phyloP scores from a whole-genome alignment of 2,888 invertebrate species.

The Rhingia rostrata region DNA sequence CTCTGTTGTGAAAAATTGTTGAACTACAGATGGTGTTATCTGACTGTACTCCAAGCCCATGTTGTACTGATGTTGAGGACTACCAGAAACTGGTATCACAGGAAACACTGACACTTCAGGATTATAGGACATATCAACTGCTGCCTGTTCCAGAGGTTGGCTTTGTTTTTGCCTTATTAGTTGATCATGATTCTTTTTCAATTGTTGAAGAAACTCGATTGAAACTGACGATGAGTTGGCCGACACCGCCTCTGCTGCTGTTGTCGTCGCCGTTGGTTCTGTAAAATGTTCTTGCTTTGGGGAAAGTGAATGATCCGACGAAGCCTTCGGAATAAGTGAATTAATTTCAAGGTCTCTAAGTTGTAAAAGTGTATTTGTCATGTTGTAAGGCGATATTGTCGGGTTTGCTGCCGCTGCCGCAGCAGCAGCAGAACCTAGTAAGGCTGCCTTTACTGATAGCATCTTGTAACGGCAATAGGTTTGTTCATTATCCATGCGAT shows the following conservation, averaged over 20 bases:
- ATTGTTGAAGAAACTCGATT: constrained; percentile 62
- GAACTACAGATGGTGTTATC: constrained; percentile 38
- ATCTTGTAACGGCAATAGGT: constrained; percentile 76
- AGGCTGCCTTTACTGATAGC: constrained; percentile 61
- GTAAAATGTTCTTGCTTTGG: constrained; percentile 2
- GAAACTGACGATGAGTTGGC: constrained; percentile 5
- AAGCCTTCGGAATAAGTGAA: constrained; percentile 14
- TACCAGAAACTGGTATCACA: background rate
- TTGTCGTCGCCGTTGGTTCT: background rate
- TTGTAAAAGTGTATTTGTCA: constrained; percentile 38
- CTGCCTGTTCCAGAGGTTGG: background rate
- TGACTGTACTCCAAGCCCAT: constrained; percentile 9
- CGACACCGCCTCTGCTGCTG: too few species aligned
- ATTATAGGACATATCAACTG: background rate
- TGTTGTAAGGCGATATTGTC: constrained; percentile 8
- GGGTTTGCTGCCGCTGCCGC: constrained; percentile 12
- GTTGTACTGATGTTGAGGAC: constrained; percentile 35
- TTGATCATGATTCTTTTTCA: constrained; percentile 62
- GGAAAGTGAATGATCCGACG: constrained; percentile 2
- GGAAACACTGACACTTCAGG: constrained; percentile 13
- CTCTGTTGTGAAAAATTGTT: constrained; percentile 47
- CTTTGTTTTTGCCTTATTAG: constrained; percentile 31
- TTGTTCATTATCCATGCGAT: constrained; percentile 92
- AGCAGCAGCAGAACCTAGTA: constrained; percentile 24
- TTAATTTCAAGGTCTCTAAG: constrained; percentile 40